A percentile compares a stretch with the other conserved stretches of the same genome.
Evolutionary conservation across 2,113 vertebrate species (phyloP).

Genomic region (Pollachius pollachius): DNA sequence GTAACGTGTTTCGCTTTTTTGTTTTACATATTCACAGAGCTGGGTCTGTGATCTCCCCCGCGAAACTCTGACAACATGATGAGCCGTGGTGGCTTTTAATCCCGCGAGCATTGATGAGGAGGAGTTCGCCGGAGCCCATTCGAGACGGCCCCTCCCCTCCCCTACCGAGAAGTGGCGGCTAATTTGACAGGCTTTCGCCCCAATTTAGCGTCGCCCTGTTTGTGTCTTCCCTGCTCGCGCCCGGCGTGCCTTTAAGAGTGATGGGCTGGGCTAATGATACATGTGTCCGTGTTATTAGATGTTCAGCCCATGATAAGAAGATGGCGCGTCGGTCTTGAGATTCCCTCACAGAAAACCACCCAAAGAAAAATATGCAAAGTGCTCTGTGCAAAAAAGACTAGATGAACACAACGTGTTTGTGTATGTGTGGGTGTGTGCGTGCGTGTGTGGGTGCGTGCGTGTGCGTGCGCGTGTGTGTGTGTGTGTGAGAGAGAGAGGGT

Average conservation of each 20-base stretch:
- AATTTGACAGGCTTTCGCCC: constrained; percentile 63
- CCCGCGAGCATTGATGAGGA: constrained; percentile 46
- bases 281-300: constrained; percentile 49
- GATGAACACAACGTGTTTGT: constrained; percentile 1
- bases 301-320: constrained; percentile 16
- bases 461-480: constrained; percentile 17
- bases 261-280: constrained; percentile 58
- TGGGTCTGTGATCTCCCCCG: too few species aligned
- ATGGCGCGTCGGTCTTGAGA: too few species aligned
- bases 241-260: constrained; percentile 39
- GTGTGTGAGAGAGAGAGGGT: constrained; percentile 9
- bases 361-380: neutral
- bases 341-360: neutral
- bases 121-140: constrained; percentile 49
- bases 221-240: constrained; percentile 36
- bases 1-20: too few species aligned
- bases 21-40: too few species aligned
- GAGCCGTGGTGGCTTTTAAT: constrained; percentile 52
- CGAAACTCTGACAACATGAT: constrained; percentile 38
- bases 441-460: constrained; percentile 32
- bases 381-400: neutral
- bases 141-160: constrained; percentile 57
- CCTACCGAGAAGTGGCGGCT: constrained; percentile 52
- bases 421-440: constrained; percentile 22
- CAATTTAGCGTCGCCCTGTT: constrained; percentile 60